Evolutionary conservation across 2,888 invertebrate species (phyloP).

Genomic region (Ichneumoninae sp.): DNA sequence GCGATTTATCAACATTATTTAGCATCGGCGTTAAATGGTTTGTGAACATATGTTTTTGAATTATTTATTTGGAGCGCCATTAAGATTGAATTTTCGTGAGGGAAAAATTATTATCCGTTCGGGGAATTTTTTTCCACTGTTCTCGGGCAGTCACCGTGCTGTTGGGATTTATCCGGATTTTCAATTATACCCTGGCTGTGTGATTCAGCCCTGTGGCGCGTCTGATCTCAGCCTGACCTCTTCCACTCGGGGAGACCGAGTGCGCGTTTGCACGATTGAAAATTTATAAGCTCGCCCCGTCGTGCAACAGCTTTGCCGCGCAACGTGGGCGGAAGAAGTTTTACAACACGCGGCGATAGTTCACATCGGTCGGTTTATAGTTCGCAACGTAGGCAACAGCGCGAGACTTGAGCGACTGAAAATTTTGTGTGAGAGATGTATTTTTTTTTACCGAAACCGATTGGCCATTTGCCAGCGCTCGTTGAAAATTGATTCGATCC

Average conservation of each 20-base stretch:
- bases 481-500: slow-evolving; percentile 45
- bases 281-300: slow-evolving; percentile 41
- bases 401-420: background rate
- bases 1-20: too few relatives aligned
- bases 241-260: slow-evolving; percentile 40
- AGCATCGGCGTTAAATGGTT: too few relatives aligned
- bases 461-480: slow-evolving; percentile 42
- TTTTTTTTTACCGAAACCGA: slow-evolving; percentile 15
- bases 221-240: slow-evolving; percentile 56
- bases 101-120: background rate
- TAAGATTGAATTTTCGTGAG: background rate
- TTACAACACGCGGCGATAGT: background rate
- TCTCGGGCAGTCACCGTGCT: background rate
- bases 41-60: too few relatives aligned
- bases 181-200: slow-evolving; percentile 24
- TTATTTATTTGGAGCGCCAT: too few relatives aligned
- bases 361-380: background rate
- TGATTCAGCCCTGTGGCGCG: background rate
- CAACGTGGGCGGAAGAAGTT: background rate
- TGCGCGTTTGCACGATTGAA: slow-evolving; percentile 47
- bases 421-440: background rate
- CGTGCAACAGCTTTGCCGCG: slow-evolving; percentile 11
- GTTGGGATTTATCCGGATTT: background rate
- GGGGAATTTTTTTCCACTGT: background rate
- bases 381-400: background rate